These are phyloP conservation scores for Meriones psammophilus DNA, from an alignment of 2,797 vertebrate species.

Conservation along the genomic window DNA sequence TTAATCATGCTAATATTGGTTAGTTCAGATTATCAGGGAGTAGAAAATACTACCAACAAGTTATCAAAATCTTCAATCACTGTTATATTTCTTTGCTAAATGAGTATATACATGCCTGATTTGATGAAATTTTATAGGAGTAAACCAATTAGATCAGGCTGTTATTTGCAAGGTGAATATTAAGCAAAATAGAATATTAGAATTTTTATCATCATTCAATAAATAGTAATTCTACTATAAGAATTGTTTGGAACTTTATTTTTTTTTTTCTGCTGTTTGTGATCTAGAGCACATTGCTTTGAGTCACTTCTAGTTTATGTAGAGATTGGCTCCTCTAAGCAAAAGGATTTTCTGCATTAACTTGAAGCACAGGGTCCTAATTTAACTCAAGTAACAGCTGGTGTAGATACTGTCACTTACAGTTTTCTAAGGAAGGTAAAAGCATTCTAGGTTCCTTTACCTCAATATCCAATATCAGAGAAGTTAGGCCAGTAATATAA, in stretches of 20 bases:
- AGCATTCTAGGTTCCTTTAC: not conserved
- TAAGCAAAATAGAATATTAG: not conserved
- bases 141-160: not conserved
- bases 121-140: not conserved
- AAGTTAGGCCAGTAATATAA: constrained; percentile 76
- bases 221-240: constrained; percentile 29
- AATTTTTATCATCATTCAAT: not conserved
- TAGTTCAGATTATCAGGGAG: not conserved
- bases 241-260: not conserved
- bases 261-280: not conserved
- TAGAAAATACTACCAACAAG: not conserved
- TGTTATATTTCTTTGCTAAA: not conserved
- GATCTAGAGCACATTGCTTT: not conserved
- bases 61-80: not conserved
- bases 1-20: not conserved
- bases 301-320: constrained; percentile 50
- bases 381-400: constrained; percentile 49
- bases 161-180: not conserved
- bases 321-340: not conserved
- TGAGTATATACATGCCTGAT: not conserved
- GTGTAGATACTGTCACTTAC: constrained; percentile 43
- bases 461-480: constrained; percentile 72
- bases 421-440: not conserved
- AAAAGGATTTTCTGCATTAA: constrained; percentile 33
- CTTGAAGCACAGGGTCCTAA: constrained; percentile 38